Percentiles rank a stretch among this genome's conserved stretches.
Conservation (phyloP, 2,113 vertebrate species). For the Neogobius melanostomus region DNA sequence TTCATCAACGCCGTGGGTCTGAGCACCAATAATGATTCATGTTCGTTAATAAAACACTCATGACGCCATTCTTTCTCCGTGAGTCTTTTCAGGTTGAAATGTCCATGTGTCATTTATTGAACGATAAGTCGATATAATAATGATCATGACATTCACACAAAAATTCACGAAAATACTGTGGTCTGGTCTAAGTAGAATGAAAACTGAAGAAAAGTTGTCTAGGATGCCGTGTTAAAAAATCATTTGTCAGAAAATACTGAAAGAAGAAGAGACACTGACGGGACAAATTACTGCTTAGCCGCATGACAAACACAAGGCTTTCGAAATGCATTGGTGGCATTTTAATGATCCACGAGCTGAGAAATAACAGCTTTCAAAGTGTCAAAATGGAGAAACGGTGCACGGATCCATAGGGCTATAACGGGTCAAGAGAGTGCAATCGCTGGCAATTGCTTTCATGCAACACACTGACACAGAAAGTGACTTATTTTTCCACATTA, state of each 20-base stretch:
- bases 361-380: conserved; percentile 7
- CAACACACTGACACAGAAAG: conserved; percentile 15
- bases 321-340: not conserved
- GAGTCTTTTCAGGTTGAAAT: too few relatives aligned
- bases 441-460: conserved; percentile 24
- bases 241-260: not conserved
- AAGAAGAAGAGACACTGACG: not conserved
- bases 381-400: conserved; percentile 6
- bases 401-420: not conserved
- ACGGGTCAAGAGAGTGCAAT: conserved; percentile 3
- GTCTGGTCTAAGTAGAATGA: not conserved
- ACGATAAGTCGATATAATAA: too few relatives aligned
- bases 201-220: not conserved
- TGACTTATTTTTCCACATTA: conserved; percentile 43
- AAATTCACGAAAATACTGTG: too few relatives aligned
- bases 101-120: too few relatives aligned
- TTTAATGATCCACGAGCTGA: conserved; percentile 7
- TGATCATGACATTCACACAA: too few relatives aligned
- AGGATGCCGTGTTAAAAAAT: not conserved
- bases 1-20: too few relatives aligned
- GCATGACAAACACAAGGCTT: not conserved
- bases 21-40: too few relatives aligned
- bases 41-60: too few relatives aligned
- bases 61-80: too few relatives aligned
- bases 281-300: not conserved